Evolutionary conservation across 2,113 vertebrate species (phyloP), one percentile per base, ranked within the genome.

Genomic region (Spilogale gracilis): DNA sequence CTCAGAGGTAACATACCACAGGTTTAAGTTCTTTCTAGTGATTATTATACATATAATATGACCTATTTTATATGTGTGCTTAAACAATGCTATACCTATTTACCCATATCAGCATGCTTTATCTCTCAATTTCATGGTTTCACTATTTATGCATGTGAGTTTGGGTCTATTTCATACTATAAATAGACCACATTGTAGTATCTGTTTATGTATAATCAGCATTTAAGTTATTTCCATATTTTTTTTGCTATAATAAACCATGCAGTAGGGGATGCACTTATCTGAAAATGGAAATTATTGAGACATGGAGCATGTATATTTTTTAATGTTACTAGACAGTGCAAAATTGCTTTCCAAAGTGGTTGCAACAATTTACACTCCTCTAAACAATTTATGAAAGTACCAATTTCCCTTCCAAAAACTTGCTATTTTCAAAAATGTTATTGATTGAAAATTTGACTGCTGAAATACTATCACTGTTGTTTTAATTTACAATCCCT

Each of bases 181-280:
- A 9, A 54, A 58, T 5, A n/a, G 38, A 50, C 3, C n/a, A 16
- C 0, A 32, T 50, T 38, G n/a, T 83, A 48, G 25, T 74, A 93
- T 78, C 17, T n/a, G 17, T 58, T 84, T 25, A 80, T 50, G 32
- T 91, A 20, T 65, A 63, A 76, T 45, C 6, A 2, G 2, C 21
- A 69, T 74, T 63, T 81, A 86, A 32, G 21, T 83, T 90, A 67
- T 73, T 61, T 95, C 38, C 43, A 61, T 4, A 93, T 92, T 76
- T 38, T 91, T 91, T 91, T 73, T 63, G 63, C 27, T 63, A 81
- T 54, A 89, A 67, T 43, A 58, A 86, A 23, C 20, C 30, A 92
- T 38, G 14, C 20, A 71, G 13, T 25, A 82, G 89, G 18, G 3
- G 27, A 89, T 16, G 16, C 4, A 48, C 1, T 87, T 95, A 50